Base-by-base conservation (phyloP, 1,140 invertebrate species). In the Scaptomyza graminum region DNA sequence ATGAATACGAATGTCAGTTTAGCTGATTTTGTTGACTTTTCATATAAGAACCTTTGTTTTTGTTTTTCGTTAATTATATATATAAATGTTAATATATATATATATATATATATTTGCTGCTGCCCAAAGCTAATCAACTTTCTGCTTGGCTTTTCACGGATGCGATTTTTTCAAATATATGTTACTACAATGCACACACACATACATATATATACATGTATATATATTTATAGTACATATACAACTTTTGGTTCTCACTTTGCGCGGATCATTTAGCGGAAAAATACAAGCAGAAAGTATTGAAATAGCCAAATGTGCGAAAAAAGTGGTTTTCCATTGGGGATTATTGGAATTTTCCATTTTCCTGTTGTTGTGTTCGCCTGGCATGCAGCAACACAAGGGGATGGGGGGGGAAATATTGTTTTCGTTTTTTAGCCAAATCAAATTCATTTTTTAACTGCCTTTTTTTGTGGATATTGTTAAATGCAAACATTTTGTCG, bases 1-100 rank as follows among this genome's bases (percentile, higher is more conserved):
- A 88, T 88, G 84, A 88, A 88, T 88, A 83, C 83, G 83, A 88
- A 88, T 88, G 76, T 76, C 84, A 88, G 79, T 88, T 87, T 85
- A 75, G 79, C 78, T 82, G 77, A 60, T 76, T 64, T 63, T 76
- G 55, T 84, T 73, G 65, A 31, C 47, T 79, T 74, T 71, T 43
- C 50, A 43, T 65, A 60, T 46, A 79, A 74, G 63, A 78, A 79
- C 60, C 37, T 79, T 22, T 22, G 18, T 22, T 22, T 63, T 50
- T 71, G 59, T 65, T 69, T 76, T 67, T 73, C 54, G 47, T 50
- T 75, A 62, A 55, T 83, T 72, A 70, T 76, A 52, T 73, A 76
- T 71, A 59, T 62, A n/a, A n/a, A n/a, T n/a, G n/a, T n/a, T n/a
- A n/a, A n/a, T n/a, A 22, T 22, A 22, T 1, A 22, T 22, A 2